Conservation (phyloP, 2,797 vertebrate genomes). For the Gallirallus australis region DNA sequence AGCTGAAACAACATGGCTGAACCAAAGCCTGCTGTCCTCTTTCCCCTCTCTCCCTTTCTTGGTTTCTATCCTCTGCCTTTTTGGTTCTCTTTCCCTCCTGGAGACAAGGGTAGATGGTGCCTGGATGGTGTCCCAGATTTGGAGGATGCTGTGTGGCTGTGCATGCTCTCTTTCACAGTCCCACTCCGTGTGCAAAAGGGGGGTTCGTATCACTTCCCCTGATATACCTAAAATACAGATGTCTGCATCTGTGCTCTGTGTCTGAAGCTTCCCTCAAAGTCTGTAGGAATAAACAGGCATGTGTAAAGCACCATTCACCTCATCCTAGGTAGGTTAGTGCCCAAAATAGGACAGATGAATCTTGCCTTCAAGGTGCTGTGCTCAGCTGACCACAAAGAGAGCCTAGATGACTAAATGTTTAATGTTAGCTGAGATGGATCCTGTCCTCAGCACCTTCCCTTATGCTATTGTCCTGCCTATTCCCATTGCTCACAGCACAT, state of each 20-base stretch:
- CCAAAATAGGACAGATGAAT: slow-evolving; percentile 11
- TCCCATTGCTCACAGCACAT: background rate
- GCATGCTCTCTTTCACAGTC: background rate
- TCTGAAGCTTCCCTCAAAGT: background rate
- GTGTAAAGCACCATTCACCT: background rate
- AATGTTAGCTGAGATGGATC: background rate
- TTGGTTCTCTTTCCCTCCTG: background rate
- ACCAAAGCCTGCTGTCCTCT: background rate
- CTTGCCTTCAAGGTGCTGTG: background rate
- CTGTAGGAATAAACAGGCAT: background rate
- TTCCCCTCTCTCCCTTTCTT: background rate
- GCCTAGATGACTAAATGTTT: background rate
- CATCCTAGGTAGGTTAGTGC: background rate
- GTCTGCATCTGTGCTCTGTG: background rate
- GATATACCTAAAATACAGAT: background rate
- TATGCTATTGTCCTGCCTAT: background rate
- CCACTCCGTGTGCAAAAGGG: background rate
- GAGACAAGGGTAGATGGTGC: background rate
- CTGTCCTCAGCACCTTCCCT: background rate
- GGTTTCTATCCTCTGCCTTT: background rate
- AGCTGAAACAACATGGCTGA: background rate
- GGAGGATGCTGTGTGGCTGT: background rate
- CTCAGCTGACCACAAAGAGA: background rate
- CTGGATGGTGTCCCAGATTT: background rate
- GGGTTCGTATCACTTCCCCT: background rate